Conservation (phyloP, 2,113 vertebrate genomes). For the Dicaeum eximium region DNA sequence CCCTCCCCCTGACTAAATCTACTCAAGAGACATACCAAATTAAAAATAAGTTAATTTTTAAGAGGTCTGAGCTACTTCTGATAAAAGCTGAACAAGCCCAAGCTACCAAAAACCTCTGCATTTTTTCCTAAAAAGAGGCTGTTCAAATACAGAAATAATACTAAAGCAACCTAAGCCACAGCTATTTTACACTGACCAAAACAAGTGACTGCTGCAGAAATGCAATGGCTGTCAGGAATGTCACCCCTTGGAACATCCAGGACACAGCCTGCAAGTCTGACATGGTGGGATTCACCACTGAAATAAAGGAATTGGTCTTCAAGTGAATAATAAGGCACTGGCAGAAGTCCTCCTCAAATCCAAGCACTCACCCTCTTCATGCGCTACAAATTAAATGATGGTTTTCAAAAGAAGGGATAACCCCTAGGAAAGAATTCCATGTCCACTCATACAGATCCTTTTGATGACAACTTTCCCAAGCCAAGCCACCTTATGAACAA, state of each 20-base stretch:
- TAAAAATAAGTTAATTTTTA: background rate
- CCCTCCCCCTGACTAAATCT: background rate
- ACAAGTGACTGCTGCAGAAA: background rate
- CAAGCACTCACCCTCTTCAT: background rate
- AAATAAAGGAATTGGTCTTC: conserved; percentile 46
- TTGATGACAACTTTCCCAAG: background rate
- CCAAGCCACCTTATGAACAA: conserved; percentile 4
- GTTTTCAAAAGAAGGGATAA: background rate
- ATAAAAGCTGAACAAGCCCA: background rate
- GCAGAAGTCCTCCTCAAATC: conserved; percentile 24
- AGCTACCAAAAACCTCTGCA: background rate
- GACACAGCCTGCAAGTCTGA: background rate
- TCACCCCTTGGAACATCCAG: background rate
- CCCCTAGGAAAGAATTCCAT: background rate
- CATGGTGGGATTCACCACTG: background rate
- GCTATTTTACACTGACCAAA: background rate
- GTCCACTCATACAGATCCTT: background rate
- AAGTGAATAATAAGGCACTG: conserved; percentile 69
- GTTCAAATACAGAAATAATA: background rate
- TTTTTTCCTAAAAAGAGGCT: background rate
- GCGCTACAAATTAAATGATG: background rate
- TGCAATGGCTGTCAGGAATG: background rate
- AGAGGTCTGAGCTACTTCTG: background rate
- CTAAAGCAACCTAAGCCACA: background rate
- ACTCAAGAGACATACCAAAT: background rate